Evolutionary conservation across 2,113 vertebrate species (phyloP).

Genomic region (Bolborhynchus lineola): DNA sequence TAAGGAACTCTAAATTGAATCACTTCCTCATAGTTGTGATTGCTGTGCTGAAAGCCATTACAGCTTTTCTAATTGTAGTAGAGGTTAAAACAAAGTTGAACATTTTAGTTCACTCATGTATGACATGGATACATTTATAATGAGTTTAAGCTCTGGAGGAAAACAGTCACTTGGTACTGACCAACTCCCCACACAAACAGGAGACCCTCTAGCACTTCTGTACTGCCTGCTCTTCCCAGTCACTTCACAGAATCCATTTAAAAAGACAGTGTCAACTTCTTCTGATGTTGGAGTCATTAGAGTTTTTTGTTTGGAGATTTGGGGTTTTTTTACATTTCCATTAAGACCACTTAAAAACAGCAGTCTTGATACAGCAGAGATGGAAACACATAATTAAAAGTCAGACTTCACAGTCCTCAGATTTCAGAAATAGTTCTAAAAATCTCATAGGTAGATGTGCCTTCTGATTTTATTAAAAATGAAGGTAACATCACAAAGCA

Average conservation of each 20-base stretch:
- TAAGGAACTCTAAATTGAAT: background rate
- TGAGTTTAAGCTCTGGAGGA: background rate
- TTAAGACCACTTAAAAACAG: background rate
- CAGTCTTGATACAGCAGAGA: background rate
- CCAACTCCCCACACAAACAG: background rate
- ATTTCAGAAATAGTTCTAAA: background rate
- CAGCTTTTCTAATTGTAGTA: background rate
- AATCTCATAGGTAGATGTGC: background rate
- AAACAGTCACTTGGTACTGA: background rate
- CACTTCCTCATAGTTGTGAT: background rate
- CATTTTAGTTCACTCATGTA: background rate
- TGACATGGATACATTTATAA: background rate
- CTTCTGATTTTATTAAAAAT: conserved; percentile 7
- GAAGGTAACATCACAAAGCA: conserved; percentile 32
- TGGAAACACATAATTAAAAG: background rate
- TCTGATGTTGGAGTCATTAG: background rate
- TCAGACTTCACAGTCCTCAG: background rate
- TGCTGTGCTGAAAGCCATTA: background rate
- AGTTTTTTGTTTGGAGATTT: background rate
- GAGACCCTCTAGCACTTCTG: background rate
- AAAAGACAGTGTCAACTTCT: background rate
- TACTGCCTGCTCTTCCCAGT: background rate
- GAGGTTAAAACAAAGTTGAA: background rate
- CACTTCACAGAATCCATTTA: background rate
- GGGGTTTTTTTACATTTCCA: background rate